Evolutionary conservation across 2,797 vertebrate species (phyloP), one percentile per base, ranked within the genome.

Genomic region (Sciurus carolinensis): DNA sequence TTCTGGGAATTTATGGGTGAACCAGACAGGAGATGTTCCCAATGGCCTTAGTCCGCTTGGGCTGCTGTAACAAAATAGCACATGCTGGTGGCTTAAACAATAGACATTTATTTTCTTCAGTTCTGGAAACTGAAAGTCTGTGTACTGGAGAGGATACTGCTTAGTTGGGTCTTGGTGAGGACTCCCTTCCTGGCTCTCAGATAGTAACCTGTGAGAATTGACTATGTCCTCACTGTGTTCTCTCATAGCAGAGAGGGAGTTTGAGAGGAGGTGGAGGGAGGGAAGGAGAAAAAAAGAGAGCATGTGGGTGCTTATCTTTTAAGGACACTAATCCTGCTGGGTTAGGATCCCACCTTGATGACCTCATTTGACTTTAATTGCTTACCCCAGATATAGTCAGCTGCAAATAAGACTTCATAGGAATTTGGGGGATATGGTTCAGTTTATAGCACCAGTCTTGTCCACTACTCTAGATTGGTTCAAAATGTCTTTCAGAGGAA

Each of bases 361-460:
- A 47, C 44, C n/a, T 30, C 75, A 39, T 64, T 83, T 66, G 76
- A 42, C 28, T n/a, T 47, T 69, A 50, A 62, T 83, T 94, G 30
- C 50, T 90, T 79, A 42, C 39, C 57, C 18, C 44, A 66, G 52
- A 72, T 17, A 24, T 1, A 80, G 59, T 84, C 30, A n/a, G 36
- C 8, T 1, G 20, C 22, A 39, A 79, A 2, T 62, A 36, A 33
- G 24, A 47, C 28, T 71, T 86, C 28, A 44, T 39, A n/a, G 42
- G 69, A 62, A 72, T 79, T 83, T 2, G 24, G 42, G 81, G 33
- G 26, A 44, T 71, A 44, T 22, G 28, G 5, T 73, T 62, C 67
- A 22, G 1, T 42, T 59, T 36, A 22, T 18, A 67, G 64, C 47
- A 17, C 50, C 4, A 8, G 44, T 28, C n/a, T 76, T 28, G 12